Base-by-base conservation (phyloP, 2,113 vertebrate genomes). In the Zootoca vivipara region DNA sequence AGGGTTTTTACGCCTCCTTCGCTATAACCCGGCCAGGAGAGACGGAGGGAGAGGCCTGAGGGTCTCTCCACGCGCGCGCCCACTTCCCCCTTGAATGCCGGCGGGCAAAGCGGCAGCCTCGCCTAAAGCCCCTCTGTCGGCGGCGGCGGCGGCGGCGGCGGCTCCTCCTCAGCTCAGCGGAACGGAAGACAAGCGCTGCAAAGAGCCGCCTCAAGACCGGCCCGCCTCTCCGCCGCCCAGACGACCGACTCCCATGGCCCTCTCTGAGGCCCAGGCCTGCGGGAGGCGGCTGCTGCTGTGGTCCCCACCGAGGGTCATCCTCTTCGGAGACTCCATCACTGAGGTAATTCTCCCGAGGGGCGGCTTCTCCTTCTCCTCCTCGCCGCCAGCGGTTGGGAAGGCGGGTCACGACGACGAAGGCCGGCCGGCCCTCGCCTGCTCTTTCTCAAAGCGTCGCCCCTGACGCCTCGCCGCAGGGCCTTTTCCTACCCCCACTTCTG, bases 251-350 rank as follows among this genome's bases (percentile, higher is more conserved):
- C 15, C 7, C 0, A 92, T 94, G 95, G 89, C 92, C 33, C 1
- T 89, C 35, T 13, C 2, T 0, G 90, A 87, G 65, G 33, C 33
- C 0, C 30, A 30, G 0, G 35, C 1, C 0, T 0, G 92, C 1
- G 87, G 91, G 2, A 87, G 90, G 0, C 70, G 42, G 64, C 3
- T 78, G 0, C 13, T 96, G 64, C 7, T 9, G 1, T 98, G 98
- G 98, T 98, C 98, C 0, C 97, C 72, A 18, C 72, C 70, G 12
- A 10, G 97, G 74, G 91, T 99, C 38, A 3, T 99, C 46, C 97
- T 99, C 38, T 98, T 99, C 85, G 99, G 98, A 2, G 98, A 99
- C 93, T 99, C 99, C 30, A 99, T 99, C 91, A 99, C 99, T 1
- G 98, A 99, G 98, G 98, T 99, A 95, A 18, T 62, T 62, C 58